Evolutionary conservation across 35 echinoderm and acorn worm genomes (phyloP).

Genomic region (Apostichopus californicus): DNA sequence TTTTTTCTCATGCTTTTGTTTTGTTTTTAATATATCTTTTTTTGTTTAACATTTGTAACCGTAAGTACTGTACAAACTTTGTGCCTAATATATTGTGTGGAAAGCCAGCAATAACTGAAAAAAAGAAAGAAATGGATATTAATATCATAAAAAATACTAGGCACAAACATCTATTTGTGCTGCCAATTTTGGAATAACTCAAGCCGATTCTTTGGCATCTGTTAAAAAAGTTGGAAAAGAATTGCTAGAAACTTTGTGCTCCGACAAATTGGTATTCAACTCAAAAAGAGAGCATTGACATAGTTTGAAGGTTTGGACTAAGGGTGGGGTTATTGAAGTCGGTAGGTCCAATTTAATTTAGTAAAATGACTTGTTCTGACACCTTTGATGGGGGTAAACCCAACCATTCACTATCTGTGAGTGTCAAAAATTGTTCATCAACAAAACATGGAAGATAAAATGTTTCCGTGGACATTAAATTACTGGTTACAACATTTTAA

Average conservation of each 20-base stretch:
- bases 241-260: neutral
- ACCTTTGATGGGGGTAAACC: too few relatives aligned
- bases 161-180: constrained; percentile 11
- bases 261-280: neutral
- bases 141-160: neutral
- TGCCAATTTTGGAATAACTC: constrained; percentile 17
- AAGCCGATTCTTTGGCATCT: constrained; percentile 32
- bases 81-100: constrained; percentile 5
- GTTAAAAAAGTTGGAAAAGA: neutral
- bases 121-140: neutral
- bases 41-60: neutral
- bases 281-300: neutral
- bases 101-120: neutral
- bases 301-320: too few relatives aligned
- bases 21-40: neutral
- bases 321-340: too few relatives aligned
- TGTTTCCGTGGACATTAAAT: too few relatives aligned
- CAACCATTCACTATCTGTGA: too few relatives aligned
- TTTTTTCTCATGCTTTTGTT: neutral
- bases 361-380: too few relatives aligned
- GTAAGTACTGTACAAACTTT: constrained; percentile 39
- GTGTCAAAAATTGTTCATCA: too few relatives aligned
- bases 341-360: too few relatives aligned
- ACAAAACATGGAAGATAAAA: too few relatives aligned
- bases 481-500: too few relatives aligned